phyloP scores from a whole-genome alignment of 2,888 invertebrate species.

The Monoplex corrugatus region DNA sequence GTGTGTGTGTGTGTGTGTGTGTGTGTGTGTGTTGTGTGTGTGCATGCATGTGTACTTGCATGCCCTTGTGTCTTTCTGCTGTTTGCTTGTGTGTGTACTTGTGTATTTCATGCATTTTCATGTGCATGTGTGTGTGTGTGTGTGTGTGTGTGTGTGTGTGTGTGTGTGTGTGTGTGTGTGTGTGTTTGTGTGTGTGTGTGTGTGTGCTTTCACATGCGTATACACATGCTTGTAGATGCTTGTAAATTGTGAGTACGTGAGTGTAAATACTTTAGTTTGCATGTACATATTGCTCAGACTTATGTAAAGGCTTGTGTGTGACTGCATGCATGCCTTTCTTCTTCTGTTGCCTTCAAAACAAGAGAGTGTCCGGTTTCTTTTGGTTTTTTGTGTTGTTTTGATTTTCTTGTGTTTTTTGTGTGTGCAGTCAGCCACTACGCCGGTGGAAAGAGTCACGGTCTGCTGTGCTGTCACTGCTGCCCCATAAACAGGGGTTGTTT shows the following conservation, averaged over 20 bases:
- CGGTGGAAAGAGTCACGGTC: constrained; percentile 84
- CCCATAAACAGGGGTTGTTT: constrained; percentile 84
- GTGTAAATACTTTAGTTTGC: background rate
- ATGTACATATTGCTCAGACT: background rate
- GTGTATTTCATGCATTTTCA: background rate
- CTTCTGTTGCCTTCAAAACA: too few species aligned
- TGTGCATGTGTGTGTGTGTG: background rate
- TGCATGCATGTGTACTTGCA: background rate
- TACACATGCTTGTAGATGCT: too few species aligned
- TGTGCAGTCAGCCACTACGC: constrained; percentile 69
- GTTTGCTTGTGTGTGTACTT: background rate
- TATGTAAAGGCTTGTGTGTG: background rate
- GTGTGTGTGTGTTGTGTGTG: background rate
- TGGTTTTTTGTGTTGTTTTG: too few species aligned
- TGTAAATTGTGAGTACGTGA: background rate
- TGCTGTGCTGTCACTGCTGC: constrained; percentile 84
- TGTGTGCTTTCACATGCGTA: background rate
- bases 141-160: background rate
- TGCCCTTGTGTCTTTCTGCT: background rate
- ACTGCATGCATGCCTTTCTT: too few species aligned
- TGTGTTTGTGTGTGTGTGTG: background rate
- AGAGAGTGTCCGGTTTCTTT: too few species aligned
- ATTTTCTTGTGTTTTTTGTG: too few species aligned
- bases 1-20: background rate
- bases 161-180: background rate